A percentile compares a stretch with the other conserved stretches of the same genome.
These are phyloP conservation scores for Dorcus hopei DNA, from an alignment of 2,888 invertebrate species.

Conservation along the genomic window DNA sequence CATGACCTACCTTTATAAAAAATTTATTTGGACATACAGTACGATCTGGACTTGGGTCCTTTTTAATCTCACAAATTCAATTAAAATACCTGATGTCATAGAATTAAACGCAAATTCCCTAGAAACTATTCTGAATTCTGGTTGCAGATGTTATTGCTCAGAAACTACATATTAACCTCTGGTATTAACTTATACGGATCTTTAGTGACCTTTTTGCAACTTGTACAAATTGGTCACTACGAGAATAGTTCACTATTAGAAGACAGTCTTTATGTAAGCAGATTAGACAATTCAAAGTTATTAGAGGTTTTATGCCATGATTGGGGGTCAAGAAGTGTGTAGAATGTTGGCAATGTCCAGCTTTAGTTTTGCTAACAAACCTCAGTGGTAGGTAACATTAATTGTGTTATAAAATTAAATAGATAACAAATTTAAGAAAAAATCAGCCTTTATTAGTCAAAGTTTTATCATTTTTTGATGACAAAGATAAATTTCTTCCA, in stretches of 20 bases:
- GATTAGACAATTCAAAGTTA: constrained; percentile 59
- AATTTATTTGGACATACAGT: no score
- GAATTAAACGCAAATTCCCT: constrained; percentile 65
- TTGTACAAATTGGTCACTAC: constrained; percentile 60
- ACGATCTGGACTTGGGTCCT: no score
- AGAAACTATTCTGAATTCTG: constrained; percentile 76
- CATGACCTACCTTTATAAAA: no score
- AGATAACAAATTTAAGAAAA: no score
- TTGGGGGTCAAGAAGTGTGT: constrained; percentile 58
- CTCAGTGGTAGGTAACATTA: constrained; percentile 63
- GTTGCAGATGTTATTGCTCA: constrained; percentile 77
- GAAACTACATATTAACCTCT: constrained; percentile 76
- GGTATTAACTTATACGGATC: constrained; percentile 88
- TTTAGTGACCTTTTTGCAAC: constrained; percentile 74
- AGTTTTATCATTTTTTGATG: no score
- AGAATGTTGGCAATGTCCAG: constrained; percentile 84
- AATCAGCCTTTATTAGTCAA: no score
- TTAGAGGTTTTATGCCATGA: no score
- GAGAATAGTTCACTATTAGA: constrained; percentile 32
- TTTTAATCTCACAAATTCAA: not conserved
- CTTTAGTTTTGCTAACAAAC: constrained; percentile 73
- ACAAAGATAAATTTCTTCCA: no score
- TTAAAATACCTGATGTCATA: constrained; percentile 37
- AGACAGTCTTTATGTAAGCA: constrained; percentile 59
- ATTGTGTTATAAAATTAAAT: no score